Conservation (phyloP, 2,888 invertebrate species). For the Rhagophthalmus giganteus region DNA sequence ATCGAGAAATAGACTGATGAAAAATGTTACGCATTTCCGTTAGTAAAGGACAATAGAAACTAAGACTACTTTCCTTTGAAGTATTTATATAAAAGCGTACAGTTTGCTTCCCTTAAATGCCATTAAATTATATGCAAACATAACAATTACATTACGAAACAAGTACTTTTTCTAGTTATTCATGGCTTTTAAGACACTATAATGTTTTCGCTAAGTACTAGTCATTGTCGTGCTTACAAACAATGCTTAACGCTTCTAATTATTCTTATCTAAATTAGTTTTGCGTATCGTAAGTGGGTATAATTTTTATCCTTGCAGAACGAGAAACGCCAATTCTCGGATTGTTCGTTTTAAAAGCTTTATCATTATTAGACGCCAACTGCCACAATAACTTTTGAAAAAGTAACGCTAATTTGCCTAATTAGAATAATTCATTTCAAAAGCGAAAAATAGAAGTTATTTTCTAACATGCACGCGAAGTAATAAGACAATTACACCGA, state of each 20-base stretch:
- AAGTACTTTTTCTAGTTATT: slow-evolving; percentile 45
- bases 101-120: slow-evolving; percentile 22
- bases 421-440: too few species aligned
- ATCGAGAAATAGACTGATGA: too few species aligned
- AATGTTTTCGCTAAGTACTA: slow-evolving; percentile 30
- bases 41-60: too few species aligned
- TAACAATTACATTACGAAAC: slow-evolving; percentile 45
- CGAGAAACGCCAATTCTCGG: background rate
- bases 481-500: slow-evolving; percentile 6
- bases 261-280: slow-evolving; percentile 25
- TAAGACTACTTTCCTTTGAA: slow-evolving; percentile 3
- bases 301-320: slow-evolving; percentile 13
- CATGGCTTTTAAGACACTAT: slow-evolving; percentile 37
- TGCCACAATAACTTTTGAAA: too few species aligned
- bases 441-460: too few species aligned
- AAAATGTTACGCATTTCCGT: too few species aligned
- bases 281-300: slow-evolving; percentile 18
- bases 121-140: slow-evolving; percentile 36
- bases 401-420: too few species aligned
- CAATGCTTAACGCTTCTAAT: slow-evolving; percentile 30
- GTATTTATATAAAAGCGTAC: slow-evolving; percentile 4
- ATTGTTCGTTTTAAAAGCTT: background rate
- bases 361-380: too few species aligned
- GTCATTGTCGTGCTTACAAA: slow-evolving; percentile 28
- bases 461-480: background rate